These are phyloP conservation scores for Oscheius sp. DNA, from an alignment of 1,140 invertebrate genomes.

Conservation along the genomic window DNA sequence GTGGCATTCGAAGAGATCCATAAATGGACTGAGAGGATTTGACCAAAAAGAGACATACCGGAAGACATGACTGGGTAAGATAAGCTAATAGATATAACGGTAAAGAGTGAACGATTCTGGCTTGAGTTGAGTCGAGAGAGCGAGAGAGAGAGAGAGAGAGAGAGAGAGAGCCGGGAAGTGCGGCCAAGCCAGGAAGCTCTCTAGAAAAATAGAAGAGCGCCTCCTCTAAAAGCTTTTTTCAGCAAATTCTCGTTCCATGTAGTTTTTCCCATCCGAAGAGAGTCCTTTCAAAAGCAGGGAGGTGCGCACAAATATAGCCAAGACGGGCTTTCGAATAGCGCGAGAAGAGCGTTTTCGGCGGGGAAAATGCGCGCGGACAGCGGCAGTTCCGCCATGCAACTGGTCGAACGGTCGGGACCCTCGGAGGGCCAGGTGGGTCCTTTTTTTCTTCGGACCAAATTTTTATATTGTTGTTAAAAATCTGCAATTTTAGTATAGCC, in stretches of 20 bases:
- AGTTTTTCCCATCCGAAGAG: no score
- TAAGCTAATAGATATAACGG: background rate
- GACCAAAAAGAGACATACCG: background rate
- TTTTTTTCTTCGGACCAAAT: no score
- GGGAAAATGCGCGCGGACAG: background rate
- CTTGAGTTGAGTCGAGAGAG: background rate
- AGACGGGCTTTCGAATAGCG: background rate
- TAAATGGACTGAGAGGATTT: background rate
- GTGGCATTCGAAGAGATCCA: background rate
- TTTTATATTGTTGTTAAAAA: no score
- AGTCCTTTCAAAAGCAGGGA: no score
- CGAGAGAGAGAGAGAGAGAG: background rate
- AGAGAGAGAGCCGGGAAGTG: no score
- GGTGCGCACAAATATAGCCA: constrained; percentile 4
- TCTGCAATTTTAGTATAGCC: no score
- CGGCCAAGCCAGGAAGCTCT: no score
- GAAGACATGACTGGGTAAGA: background rate
- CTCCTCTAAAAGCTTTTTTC: no score
- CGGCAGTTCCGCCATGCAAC: background rate
- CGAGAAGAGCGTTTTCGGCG: background rate
- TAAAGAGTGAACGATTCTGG: background rate
- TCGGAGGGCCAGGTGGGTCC: no score
- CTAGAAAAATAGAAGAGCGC: no score
- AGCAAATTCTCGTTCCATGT: no score
- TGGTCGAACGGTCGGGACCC: background rate